These are phyloP conservation scores for Oreochromis niloticus DNA, from an alignment of 2,113 vertebrate genomes.

Conservation along the genomic window DNA sequence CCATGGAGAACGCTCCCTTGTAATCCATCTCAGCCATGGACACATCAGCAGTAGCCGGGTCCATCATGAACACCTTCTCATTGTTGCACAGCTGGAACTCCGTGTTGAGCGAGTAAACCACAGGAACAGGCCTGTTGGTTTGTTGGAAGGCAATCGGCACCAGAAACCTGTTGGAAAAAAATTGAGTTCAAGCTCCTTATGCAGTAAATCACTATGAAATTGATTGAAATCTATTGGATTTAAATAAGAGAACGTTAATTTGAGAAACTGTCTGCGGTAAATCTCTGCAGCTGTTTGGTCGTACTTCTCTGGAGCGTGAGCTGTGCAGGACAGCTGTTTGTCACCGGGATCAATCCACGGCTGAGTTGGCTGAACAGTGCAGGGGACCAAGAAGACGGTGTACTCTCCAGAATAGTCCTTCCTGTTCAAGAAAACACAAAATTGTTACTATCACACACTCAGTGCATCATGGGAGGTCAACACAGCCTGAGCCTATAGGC, in stretches of 20 bases:
- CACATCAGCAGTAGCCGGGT: conserved; percentile 82
- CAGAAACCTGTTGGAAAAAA: conserved; percentile 77
- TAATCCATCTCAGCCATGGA: conserved; percentile 98
- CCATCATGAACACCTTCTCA: conserved; percentile 94
- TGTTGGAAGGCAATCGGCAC: conserved; percentile 98
- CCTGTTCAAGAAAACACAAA: conserved; percentile 52
- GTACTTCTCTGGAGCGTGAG: conserved; percentile 92
- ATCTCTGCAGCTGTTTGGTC: background rate
- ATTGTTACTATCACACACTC: fast-evolving
- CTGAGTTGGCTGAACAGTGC: conserved; percentile 95
- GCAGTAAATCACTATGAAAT: fast-evolving
- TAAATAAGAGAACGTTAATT: background rate
- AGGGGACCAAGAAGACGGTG: conserved; percentile 88
- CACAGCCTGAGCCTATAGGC: background rate
- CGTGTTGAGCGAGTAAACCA: conserved; percentile 94
- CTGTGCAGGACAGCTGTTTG: conserved; percentile 90
- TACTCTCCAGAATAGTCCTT: conserved; percentile 97
- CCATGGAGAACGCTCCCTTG: conserved; percentile 97
- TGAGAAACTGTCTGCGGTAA: background rate
- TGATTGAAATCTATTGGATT: fast-evolving
- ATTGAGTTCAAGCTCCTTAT: background rate
- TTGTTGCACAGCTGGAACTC: conserved; percentile 99
- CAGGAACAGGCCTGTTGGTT: conserved; percentile 92
- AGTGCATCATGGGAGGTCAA: background rate
- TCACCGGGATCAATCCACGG: conserved; percentile 90